Evolutionary conservation across 1,140 invertebrate genomes (phyloP), one percentile per base, ranked within the genome.

Genomic region (Hypothenemus hampei): DNA sequence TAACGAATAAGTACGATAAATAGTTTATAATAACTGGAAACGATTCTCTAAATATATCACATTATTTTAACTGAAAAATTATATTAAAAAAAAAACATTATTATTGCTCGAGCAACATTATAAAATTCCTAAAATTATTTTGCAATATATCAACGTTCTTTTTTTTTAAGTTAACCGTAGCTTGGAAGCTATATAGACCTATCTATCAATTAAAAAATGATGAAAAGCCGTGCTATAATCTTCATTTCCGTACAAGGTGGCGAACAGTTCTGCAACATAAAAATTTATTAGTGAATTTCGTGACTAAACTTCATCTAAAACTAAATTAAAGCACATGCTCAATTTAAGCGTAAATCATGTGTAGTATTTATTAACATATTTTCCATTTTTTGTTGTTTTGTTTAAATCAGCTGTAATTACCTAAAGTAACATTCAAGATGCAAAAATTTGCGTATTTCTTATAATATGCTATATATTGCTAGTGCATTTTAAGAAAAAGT

Each of bases 101-200:
- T 69, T 70, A 70, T 70, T 70, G 69, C 69, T 70, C 69, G 62
- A 66, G 63, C 66, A 69, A 58, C 59, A 61, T 65, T 54, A 47
- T 47, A n/a, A 44, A 58, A 47, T 45, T 51, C 36, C 44, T 40
- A 48, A 44, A 31, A 6, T 57, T 57, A 24, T 36, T 44, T 18
- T 48, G 24, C 41, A 24, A 44, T 20, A 22, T 47, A 6, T 19
- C 29, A 29, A 47, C n/a, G 2, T 20, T 26, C n/a, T 11, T 36
- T 26, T 18, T 10, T 22, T 50, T 21, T 22, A 40, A 39, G 8
- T 21, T 46, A 48, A 56, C 44, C 41, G 44, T 26, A 48, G 48
- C 41, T 39, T 56, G 43, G 35, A 56, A 48, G 45, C 53, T 56
- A 56, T 16, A n/a, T n/a, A n/a, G n/a, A n/a, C n/a, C n/a, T n/a